Evolutionary conservation across 2,888 invertebrate genomes (phyloP), one percentile per base, ranked within the genome.

Genomic region (Nowickia ferox): DNA sequence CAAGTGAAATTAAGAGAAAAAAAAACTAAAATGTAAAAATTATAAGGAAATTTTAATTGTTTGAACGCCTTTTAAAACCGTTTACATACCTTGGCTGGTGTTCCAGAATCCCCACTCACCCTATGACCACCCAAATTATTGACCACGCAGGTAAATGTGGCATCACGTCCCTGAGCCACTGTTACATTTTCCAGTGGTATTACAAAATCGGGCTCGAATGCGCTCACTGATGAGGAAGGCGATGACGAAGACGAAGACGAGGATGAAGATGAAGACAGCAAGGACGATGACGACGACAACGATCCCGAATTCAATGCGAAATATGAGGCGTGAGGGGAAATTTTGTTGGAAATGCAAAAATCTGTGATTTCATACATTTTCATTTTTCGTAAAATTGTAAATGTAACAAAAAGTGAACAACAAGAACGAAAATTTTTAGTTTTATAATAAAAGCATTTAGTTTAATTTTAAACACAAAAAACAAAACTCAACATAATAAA

Each of bases 21-120:
- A 68, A 66, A 74, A 53, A 17, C 11, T 19, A 74, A 61, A 80
- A 65, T 3, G 13, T 1, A 11, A 57, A 48, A 10, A 74, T 30
- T 30, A 17, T 22, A 55, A 40, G 40, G 19, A 74, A n/a, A 51
- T 59, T 30, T 44, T 55, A 65, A 61, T 65, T 15, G 63, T 55
- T 72, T 81, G 40, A 74, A 89, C 89, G 88, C 87, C 87, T 84
- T 82, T 86, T 88, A 90, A 89, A 93, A 93, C 93, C 92, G 95
- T 96, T 83, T 96, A 96, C 96, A 96, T 96, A 96, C 96, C 96
- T 96, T 96, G 94, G 96, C 96, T 93, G 95, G 95, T 94, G 95
- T 94, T 94, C 95, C 94, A 89, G 92, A 88, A 94, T 96, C 96
- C 94, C 96, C 96, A 97, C 97, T 97, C 97, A 97, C 97, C 96